A percentile compares a stretch with the other conserved stretches of the same genome.
Evolutionary conservation across 2,113 vertebrate genomes (phyloP).

Genomic region (Nannobrachium achirus): DNA sequence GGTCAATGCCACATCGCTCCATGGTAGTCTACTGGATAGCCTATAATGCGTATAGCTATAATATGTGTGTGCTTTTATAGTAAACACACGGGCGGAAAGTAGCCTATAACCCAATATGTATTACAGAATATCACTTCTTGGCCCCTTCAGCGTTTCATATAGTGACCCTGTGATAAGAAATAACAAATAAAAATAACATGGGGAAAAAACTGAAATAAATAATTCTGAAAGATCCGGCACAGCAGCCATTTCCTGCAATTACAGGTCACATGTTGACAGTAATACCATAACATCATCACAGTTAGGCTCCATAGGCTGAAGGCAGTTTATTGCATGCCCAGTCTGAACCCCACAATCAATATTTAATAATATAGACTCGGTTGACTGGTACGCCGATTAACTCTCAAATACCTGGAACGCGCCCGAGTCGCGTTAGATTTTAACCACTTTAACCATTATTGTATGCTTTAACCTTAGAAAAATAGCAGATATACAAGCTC

Average conservation of each 20-base stretch:
- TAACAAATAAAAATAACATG: conserved; percentile 16
- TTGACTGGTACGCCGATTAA: conserved; percentile 45
- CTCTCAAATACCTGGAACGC: too few species aligned
- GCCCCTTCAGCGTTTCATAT: conserved; percentile 27
- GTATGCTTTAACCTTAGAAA: too few species aligned
- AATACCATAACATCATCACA: conserved; percentile 47
- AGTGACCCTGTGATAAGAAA: not conserved
- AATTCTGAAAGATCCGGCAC: conserved; percentile 21
- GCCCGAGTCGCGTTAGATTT: too few species aligned
- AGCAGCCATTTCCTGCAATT: conserved; percentile 46
- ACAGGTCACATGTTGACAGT: conserved; percentile 42
- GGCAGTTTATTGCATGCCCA: conserved; percentile 55
- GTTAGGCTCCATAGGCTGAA: conserved; percentile 37
- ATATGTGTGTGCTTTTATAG: not conserved
- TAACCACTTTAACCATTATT: too few species aligned
- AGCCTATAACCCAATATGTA: not conserved
- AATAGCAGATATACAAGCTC: too few species aligned
- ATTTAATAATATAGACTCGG: conserved; percentile 68
- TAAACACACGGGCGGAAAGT: not conserved
- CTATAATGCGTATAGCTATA: too few species aligned
- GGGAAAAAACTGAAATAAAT: conserved; percentile 19
- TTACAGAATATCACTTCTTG: not conserved
- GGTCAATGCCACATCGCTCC: too few species aligned
- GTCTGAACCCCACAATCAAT: conserved; percentile 68
- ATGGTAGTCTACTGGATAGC: too few species aligned